phyloP scores from a whole-genome alignment of 2,113 vertebrate species.

The Prunella himalayana region DNA sequence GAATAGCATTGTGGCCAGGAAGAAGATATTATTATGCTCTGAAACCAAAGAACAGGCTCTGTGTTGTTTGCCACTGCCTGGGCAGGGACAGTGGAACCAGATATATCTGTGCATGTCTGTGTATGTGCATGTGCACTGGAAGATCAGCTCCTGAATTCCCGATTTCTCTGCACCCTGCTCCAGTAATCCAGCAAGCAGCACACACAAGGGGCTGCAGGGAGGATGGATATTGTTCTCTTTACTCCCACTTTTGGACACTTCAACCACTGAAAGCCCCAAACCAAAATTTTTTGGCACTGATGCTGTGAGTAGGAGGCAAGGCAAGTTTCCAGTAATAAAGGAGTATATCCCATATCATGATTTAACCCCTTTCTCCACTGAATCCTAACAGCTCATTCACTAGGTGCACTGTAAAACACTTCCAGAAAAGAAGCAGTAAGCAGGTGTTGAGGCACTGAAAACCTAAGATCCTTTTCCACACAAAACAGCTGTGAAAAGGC shows the following conservation, averaged over 20 bases:
- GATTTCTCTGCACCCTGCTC: neutral
- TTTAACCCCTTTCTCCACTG: neutral
- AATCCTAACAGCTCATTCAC: neutral
- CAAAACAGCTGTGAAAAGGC: slow-evolving; percentile 33
- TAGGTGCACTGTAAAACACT: neutral
- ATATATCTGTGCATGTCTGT: no score
- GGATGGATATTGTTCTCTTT: neutral
- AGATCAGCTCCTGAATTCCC: neutral
- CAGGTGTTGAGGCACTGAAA: neutral
- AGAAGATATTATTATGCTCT: slow-evolving; percentile 39
- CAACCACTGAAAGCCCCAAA: neutral
- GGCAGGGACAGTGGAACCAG: neutral
- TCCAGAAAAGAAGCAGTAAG: neutral
- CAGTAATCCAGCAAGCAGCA: neutral
- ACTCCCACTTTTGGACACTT: neutral
- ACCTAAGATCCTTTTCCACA: slow-evolving; percentile 5
- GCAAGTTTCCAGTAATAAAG: neutral
- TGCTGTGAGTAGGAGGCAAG: neutral
- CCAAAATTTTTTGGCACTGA: neutral
- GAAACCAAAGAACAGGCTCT: slow-evolving; percentile 11
- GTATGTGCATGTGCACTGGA: neutral
- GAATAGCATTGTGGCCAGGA: slow-evolving; percentile 30
- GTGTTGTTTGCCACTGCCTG: neutral
- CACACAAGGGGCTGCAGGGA: neutral
- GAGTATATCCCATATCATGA: neutral